Percentiles rank a stretch among this genome's conserved stretches.
These are phyloP conservation scores for Sparidentex hasta DNA, from an alignment of 2,797 vertebrate species.

Conservation along the genomic window DNA sequence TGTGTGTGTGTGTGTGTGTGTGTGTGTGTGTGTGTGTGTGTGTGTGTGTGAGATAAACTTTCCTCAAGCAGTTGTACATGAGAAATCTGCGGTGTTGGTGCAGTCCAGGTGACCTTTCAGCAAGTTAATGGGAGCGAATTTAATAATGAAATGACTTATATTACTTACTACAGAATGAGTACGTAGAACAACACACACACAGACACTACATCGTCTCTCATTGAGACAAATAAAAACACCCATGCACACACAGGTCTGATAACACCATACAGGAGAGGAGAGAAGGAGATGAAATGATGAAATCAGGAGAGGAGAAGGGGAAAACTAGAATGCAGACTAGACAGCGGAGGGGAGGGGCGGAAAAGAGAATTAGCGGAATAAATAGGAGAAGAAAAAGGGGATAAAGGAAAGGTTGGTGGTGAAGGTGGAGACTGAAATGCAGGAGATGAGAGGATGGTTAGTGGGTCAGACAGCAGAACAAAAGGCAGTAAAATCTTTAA, in stretches of 20 bases:
- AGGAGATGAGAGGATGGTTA: neutral
- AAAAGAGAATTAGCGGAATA: neutral
- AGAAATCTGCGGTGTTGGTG: slow-evolving; percentile 12
- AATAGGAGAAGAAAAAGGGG: neutral
- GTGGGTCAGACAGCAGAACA: neutral
- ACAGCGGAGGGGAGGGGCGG: no score
- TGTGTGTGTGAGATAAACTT: neutral
- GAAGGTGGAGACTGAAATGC: no score
- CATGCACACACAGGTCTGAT: neutral
- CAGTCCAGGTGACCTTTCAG: slow-evolving; percentile 8
- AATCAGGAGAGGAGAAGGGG: neutral
- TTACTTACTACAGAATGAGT: neutral
- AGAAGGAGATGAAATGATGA: neutral
- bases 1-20: neutral
- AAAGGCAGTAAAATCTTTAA: slow-evolving; percentile 45
- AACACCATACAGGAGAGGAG: neutral
- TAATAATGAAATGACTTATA: neutral
- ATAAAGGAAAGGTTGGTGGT: neutral
- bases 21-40: neutral
- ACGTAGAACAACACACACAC: neutral
- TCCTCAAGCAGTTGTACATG: neutral
- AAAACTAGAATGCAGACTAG: neutral
- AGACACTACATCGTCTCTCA: neutral
- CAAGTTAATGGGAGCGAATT: neutral
- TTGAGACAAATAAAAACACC: neutral